Base-by-base conservation (phyloP, 1,140 invertebrate species). In the Popillia japonica region DNA sequence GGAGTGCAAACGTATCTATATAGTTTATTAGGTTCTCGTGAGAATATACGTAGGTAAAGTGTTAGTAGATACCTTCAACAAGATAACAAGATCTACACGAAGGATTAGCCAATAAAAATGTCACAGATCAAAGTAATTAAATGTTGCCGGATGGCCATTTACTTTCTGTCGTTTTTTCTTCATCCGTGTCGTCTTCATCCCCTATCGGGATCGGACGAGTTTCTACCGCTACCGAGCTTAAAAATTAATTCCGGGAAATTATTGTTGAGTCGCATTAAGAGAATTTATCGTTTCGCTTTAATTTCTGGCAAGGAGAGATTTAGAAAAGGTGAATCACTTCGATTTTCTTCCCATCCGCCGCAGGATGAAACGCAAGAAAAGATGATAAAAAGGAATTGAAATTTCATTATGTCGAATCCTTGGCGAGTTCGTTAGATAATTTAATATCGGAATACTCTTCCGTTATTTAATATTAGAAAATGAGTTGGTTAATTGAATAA, bases 361-460 rank as follows among this genome's bases (percentile, higher is more conserved):
- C 0, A 14, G 8, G 20, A 68, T 68, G 22, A 34, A 64, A 34
- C 3, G 61, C 61, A 22, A 68, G 61, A 68, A 68, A 34, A 34
- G 61, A 68, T 27, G 61, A 68, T 68, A 68, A 68, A 68, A 68
- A 68, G 61, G 61, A 68, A 22, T 68, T 68, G 61, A 68, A 68
- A 68, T 68, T 22, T 68, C 27, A 34, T 34, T 68, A 68, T 68
- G 61, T 22, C 61, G 61, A 68, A 68, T 68, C 11, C 17, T 68
- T 22, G 61, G 22, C 61, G 22, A 68, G 22, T 68, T 68, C 61
- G 61, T 68, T 68, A 68, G 23, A 27, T 68, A 68, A 68, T 27
- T 68, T 68, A 8, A 23, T 61, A 22, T 34, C 6, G 22, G 61
- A 10, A 11, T 68, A 20, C 11, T 68, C 22, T 23, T 68, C 11